These are phyloP conservation scores for Trematomus bernacchii DNA, from an alignment of 2,797 vertebrate species.

Conservation along the genomic window DNA sequence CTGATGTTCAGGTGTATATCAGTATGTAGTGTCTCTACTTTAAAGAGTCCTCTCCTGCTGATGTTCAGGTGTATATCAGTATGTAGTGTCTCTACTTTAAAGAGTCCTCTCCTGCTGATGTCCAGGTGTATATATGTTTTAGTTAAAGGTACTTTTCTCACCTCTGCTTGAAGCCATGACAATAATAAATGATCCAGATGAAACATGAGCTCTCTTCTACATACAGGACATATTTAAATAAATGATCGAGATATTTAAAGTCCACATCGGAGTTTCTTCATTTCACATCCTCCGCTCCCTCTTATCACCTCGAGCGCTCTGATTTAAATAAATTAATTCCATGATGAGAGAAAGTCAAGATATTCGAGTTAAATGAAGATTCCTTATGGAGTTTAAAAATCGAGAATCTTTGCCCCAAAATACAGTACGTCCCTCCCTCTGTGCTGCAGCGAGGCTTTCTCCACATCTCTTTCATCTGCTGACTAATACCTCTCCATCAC, in stretches of 20 bases:
- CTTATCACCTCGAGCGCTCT: constrained; percentile 4
- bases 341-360: constrained; percentile 25
- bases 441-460: constrained; percentile 5
- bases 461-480: constrained; percentile 29
- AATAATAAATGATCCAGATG: constrained; percentile 1
- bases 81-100: no score
- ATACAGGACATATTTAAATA: constrained; percentile 5
- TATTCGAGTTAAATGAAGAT: constrained; percentile 16
- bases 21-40: no score
- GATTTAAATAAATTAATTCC: constrained; percentile 31
- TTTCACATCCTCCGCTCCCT: constrained; percentile 9
- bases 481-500: constrained; percentile 14
- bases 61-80: no score
- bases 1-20: no score
- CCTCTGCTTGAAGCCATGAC: constrained; percentile 9
- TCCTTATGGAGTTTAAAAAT: constrained; percentile 7
- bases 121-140: no score
- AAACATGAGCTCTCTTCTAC: constrained; percentile 1
- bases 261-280: background rate
- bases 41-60: no score
- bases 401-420: no score
- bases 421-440: background rate
- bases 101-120: no score
- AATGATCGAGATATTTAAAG: constrained; percentile 22
- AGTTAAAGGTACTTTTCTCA: no score